phyloP scores from a whole-genome alignment of 1,140 invertebrate species.

The Drosophila saltans region DNA sequence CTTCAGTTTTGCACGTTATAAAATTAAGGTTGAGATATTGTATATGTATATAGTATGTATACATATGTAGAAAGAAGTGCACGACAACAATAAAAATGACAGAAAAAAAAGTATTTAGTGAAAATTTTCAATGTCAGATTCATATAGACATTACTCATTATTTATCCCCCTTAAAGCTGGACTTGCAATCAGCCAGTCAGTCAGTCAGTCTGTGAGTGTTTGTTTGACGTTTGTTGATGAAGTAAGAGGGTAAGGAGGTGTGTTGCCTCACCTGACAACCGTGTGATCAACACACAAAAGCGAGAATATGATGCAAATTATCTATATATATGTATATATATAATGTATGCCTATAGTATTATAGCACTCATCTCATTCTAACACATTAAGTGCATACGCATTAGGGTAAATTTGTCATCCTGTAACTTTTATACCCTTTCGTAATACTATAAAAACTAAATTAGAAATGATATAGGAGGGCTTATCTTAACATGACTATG shows the following conservation, averaged over 20 bases:
- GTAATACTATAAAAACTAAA: too few species aligned
- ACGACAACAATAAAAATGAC: constrained; percentile 41
- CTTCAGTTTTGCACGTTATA: constrained; percentile 61
- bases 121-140: constrained; percentile 68
- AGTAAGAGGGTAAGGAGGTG: background rate
- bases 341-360: too few species aligned
- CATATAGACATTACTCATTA: constrained; percentile 49
- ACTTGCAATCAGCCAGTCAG: background rate
- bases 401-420: background rate
- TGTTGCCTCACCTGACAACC: constrained; percentile 11
- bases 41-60: background rate
- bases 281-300: background rate
- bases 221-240: background rate
- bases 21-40: constrained; percentile 54
- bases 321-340: background rate
- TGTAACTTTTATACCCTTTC: too few species aligned
- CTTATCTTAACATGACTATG: too few species aligned
- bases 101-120: constrained; percentile 34
- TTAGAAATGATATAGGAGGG: too few species aligned
- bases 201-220: background rate
- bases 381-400: constrained; percentile 1
- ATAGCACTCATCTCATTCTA: constrained; percentile 6
- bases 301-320: constrained; percentile 42
- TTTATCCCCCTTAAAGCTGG: constrained; percentile 27
- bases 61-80: constrained; percentile 10